Conservation (phyloP, 23 tunicate genomes). For the Trididemnum clinides region DNA sequence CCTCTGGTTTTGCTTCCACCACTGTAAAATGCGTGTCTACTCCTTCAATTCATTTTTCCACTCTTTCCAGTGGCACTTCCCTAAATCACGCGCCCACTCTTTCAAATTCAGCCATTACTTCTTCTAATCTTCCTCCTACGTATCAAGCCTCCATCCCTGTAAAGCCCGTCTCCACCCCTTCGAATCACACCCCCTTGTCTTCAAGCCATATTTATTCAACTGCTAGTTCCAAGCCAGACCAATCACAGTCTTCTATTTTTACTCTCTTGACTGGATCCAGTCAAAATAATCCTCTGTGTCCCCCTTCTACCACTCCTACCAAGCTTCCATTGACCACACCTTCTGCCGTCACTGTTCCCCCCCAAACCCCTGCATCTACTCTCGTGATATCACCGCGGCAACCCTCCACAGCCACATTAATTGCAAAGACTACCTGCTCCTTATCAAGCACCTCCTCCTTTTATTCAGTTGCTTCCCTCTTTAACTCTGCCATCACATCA, state of each 20-base stretch:
- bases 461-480: neutral
- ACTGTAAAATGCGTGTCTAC: too few relatives aligned
- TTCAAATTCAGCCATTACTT: neutral
- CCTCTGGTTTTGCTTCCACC: too few relatives aligned
- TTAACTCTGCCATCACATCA: neutral
- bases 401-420: neutral
- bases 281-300: too few relatives aligned
- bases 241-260: too few relatives aligned
- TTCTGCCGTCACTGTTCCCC: neutral
- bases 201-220: neutral
- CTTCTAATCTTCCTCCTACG: neutral
- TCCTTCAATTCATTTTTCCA: too few relatives aligned
- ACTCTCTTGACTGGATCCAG: too few relatives aligned
- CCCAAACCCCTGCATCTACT: neutral
- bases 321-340: too few relatives aligned
- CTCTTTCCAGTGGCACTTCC: too few relatives aligned
- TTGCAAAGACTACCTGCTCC: neutral
- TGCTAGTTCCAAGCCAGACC: neutral
- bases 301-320: too few relatives aligned
- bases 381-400: neutral
- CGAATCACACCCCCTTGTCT: neutral
- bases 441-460: neutral
- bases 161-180: neutral
- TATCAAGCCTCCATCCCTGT: neutral
- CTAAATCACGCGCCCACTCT: too few relatives aligned